Evolutionary conservation across 2,888 invertebrate genomes (phyloP).

Genomic region (Choreutis nemorana): DNA sequence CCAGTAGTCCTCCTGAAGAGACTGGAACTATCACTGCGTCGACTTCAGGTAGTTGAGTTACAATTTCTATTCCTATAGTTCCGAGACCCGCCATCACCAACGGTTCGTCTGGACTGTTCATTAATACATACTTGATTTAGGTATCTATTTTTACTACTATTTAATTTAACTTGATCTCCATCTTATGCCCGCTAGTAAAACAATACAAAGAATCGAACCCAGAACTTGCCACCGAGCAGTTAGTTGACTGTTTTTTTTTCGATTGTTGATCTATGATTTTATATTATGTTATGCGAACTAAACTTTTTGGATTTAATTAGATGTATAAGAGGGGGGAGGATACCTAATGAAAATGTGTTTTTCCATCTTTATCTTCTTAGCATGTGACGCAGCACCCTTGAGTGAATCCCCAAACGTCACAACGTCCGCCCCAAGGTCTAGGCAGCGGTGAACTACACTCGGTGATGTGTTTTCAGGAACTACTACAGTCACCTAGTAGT

Average conservation of each 20-base stretch:
- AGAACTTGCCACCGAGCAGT: too few species aligned
- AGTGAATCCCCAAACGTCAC: conserved; percentile 36
- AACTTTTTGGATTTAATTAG: conserved; percentile 9
- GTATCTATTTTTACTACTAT: neutral
- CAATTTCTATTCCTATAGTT: conserved; percentile 46
- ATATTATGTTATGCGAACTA: conserved; percentile 4
- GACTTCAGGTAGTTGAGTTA: conserved; percentile 48
- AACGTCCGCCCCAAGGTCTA: conserved; percentile 49
- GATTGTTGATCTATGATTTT: too few species aligned
- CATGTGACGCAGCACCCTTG: conserved; percentile 32
- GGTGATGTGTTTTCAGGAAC: conserved; percentile 43
- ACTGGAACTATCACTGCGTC: conserved; percentile 54
- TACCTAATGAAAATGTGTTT: conserved; percentile 29
- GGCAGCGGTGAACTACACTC: conserved; percentile 40
- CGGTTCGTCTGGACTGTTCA: conserved; percentile 37
- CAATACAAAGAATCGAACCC: too few species aligned
- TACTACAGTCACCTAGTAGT: conserved; percentile 56
- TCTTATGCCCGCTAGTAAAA: too few species aligned
- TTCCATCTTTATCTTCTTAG: conserved; percentile 32
- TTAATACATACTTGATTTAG: too few species aligned
- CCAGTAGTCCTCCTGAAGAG: conserved; percentile 35
- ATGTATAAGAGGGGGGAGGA: too few species aligned
- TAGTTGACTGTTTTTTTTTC: too few species aligned
- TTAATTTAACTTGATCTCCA: too few species aligned
- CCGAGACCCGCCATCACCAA: conserved; percentile 49